Evolutionary conservation across 2,113 vertebrate species (phyloP).

Genomic region (Eulemur macaco): DNA sequence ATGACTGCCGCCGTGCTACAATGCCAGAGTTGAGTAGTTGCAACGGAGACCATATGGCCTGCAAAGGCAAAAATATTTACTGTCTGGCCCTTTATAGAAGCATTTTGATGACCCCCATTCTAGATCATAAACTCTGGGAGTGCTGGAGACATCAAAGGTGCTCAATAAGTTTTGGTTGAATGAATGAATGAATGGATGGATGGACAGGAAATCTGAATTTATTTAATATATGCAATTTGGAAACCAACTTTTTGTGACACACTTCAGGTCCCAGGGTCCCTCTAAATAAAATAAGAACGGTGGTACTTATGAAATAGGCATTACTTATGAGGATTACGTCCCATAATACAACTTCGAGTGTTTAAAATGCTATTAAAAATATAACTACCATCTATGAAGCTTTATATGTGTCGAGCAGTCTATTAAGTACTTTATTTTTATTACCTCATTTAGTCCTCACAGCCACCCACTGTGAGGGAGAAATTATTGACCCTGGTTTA

Average conservation of each 20-base stretch:
- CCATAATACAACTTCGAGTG: background rate
- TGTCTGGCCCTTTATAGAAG: background rate
- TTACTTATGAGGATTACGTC: slow-evolving; percentile 53
- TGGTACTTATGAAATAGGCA: slow-evolving; percentile 10
- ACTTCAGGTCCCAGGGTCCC: background rate
- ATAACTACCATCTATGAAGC: slow-evolving; percentile 68
- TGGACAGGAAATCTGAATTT: background rate
- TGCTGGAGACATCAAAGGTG: background rate
- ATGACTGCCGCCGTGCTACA: background rate
- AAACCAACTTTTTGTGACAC: background rate
- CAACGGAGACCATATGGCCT: background rate
- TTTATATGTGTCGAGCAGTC: slow-evolving; percentile 54
- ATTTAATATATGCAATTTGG: background rate
- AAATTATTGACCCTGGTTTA: slow-evolving; percentile 16
- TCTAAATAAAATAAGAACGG: slow-evolving; percentile 25
- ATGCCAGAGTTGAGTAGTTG: background rate
- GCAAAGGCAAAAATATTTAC: background rate
- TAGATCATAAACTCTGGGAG: background rate
- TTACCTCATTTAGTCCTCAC: slow-evolving; percentile 40
- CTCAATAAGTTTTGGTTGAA: background rate
- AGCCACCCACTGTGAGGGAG: background rate
- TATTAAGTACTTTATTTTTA: slow-evolving; percentile 69
- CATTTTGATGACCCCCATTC: background rate
- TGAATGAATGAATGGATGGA: background rate
- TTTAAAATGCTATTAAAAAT: slow-evolving; percentile 72